Percentiles rank a stretch among this genome's conserved stretches.
Conservation (phyloP, 1,140 invertebrate species). For the Zophobas morio region DNA sequence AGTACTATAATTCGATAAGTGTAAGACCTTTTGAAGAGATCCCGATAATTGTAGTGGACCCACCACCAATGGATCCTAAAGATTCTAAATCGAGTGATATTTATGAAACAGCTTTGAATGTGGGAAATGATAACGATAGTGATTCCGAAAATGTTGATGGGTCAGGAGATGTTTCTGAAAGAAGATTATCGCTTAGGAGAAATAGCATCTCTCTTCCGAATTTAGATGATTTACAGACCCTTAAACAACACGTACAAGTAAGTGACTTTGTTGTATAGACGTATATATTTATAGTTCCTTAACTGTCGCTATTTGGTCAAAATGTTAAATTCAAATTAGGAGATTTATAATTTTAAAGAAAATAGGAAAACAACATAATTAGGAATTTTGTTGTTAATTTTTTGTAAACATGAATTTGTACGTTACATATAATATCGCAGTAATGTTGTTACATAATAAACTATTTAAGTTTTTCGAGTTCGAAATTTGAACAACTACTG, state of each 20-base stretch:
- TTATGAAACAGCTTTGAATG: slow-evolving; percentile 6
- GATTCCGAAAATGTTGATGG: slow-evolving; percentile 1
- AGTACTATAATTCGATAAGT: slow-evolving; percentile 2
- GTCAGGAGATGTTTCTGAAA: background rate
- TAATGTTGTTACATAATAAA: no score
- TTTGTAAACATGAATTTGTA: no score
- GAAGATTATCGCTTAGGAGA: slow-evolving; percentile 52
- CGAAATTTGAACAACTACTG: no score
- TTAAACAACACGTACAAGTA: slow-evolving; percentile 52
- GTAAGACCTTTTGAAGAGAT: slow-evolving; percentile 33
- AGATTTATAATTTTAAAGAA: no score
- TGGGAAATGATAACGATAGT: background rate
- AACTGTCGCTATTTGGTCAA: no score
- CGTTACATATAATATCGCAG: no score
- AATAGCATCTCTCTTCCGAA: slow-evolving; percentile 64
- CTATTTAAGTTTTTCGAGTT: no score
- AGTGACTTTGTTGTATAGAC: slow-evolving; percentile 1
- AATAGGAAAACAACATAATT: no score
- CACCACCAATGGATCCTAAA: slow-evolving; percentile 24
- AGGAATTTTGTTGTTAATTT: no score
- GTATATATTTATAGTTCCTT: no score
- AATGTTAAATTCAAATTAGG: no score
- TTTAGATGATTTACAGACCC: slow-evolving; percentile 60
- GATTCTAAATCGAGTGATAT: background rate
- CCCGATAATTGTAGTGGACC: slow-evolving; percentile 44